Base-by-base conservation (phyloP, 2,888 invertebrate species). In the Leucozona laternaria region DNA sequence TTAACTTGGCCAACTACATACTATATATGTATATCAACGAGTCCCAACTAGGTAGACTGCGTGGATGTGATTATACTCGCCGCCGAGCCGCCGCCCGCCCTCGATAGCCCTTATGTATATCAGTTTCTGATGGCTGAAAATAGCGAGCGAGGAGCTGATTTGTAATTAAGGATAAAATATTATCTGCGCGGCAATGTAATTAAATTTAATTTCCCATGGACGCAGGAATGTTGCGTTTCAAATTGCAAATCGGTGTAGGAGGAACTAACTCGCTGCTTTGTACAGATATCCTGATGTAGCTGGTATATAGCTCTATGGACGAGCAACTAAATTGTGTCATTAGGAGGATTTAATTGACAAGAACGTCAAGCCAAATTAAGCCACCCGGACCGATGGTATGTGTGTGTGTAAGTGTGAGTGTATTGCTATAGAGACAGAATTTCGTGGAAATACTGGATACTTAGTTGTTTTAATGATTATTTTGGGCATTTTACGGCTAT, bases 81-180 rank as follows among this genome's bases (percentile, higher is more conserved):
- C 7, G 25, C 6, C 6, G 7, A 20, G 4, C 13, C 22, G 0
- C 25, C 5, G 25, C 15, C 53, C 22, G 2, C 17, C 48, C 25
- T 10, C 68, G 13, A 17, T 28, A 60, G 76, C 72, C 80, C 64
- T 80, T 77, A 68, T 22, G 10, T 50, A 48, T 66, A 76, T 55
- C 40, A 28, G 45, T 80, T 40, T 60, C 57, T 72, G 40, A 40
- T 34, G 73, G 45, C 31, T 37, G 45, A 20, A 64, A 45, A 64
- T 64, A 82, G n/a, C n/a, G 43, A 73, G 71, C 70, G 62, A 82
- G 70, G 34, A 86, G 70, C 82, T 82, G 86, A 86, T 86, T 86
- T 82, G 81, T 86, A 86, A 86, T 86, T 86, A 82, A 86, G 82
- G 78, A 86, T 86, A 86, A 82, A 81, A 82, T 86, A 86, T 86